Conservation (phyloP, 2,113 vertebrate genomes). For the Canis aureus region DNA sequence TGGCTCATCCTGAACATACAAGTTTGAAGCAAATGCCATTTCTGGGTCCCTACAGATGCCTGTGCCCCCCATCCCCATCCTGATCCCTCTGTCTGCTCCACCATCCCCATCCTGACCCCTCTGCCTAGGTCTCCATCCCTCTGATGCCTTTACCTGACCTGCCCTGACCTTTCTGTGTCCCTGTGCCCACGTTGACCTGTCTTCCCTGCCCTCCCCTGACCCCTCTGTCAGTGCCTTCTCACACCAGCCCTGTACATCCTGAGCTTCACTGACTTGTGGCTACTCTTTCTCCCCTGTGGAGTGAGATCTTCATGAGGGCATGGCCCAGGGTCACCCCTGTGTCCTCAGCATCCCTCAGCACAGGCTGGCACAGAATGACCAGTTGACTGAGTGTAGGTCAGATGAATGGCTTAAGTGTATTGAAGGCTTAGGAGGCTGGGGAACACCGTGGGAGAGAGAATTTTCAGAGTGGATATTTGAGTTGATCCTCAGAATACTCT, state of each 20-base stretch:
- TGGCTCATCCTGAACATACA: not conserved
- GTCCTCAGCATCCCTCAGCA: not conserved
- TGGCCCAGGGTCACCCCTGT: not conserved
- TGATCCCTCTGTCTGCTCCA: not conserved
- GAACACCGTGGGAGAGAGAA: not conserved
- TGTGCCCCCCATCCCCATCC: fast-evolving
- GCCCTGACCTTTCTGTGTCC: no score
- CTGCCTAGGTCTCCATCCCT: no score
- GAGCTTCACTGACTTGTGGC: not conserved
- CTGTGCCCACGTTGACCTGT: no score
- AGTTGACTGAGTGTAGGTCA: not conserved
- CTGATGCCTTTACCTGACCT: no score
- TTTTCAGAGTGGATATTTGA: not conserved
- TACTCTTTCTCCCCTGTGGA: not conserved
- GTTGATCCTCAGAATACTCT: not conserved
- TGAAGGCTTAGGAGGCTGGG: not conserved
- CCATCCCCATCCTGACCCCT: not conserved
- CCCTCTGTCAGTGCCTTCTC: not conserved
- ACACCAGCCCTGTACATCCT: not conserved
- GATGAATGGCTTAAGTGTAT: not conserved
- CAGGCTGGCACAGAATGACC: not conserved
- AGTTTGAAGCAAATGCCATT: not conserved
- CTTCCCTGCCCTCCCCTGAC: no score
- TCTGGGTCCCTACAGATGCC: not conserved
- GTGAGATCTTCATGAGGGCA: not conserved